A percentile compares a stretch with the other conserved stretches of the same genome.
Evolutionary conservation across 2,113 vertebrate species (phyloP).

Genomic region (Brachirus orientalis): DNA sequence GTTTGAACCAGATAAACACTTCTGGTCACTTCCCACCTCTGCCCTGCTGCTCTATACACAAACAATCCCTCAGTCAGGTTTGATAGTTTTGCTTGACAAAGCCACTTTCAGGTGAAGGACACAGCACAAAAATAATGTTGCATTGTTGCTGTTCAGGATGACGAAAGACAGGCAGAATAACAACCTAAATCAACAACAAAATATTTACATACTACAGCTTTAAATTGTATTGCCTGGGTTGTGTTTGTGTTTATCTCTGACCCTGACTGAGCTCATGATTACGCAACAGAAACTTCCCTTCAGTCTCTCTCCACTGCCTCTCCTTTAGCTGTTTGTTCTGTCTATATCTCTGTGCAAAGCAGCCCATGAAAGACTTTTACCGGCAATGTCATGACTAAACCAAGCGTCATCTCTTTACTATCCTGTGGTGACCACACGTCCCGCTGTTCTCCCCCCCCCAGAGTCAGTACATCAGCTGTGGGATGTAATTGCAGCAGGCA

Average conservation of each 20-base stretch:
- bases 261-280: neutral
- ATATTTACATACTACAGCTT: too few species aligned
- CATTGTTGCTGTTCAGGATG: too few species aligned
- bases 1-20: too few species aligned
- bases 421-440: conserved; percentile 7
- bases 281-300: neutral
- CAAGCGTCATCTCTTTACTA: conserved; percentile 30
- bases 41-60: too few species aligned
- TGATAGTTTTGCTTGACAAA: too few species aligned
- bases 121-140: too few species aligned
- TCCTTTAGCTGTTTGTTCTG: too few species aligned
- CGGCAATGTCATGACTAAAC: conserved; percentile 33
- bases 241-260: neutral
- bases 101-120: too few species aligned
- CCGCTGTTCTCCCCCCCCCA: conserved; percentile 35
- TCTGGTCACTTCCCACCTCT: too few species aligned
- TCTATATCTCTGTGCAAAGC: neutral
- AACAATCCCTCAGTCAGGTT: too few species aligned
- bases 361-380: neutral
- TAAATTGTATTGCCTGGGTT: neutral
- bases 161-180: too few species aligned
- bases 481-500: conserved; percentile 77
- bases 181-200: too few species aligned
- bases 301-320: neutral
- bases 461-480: conserved; percentile 68